Evolutionary conservation across 2,888 invertebrate species (phyloP).

Genomic region (Dysmachus trigonus): DNA sequence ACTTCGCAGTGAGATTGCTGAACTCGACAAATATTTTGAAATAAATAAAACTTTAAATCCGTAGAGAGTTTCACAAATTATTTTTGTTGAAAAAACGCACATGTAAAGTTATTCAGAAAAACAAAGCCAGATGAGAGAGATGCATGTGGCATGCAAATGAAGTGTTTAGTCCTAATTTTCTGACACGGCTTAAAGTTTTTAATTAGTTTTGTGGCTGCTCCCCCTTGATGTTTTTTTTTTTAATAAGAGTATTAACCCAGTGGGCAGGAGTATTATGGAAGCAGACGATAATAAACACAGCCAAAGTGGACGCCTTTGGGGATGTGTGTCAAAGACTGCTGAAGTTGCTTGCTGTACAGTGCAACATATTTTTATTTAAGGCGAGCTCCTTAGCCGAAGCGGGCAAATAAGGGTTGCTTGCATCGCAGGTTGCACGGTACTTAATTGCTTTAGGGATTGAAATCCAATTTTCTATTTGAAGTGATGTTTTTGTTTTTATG

Average conservation of each 20-base stretch:
- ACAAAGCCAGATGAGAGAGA: background rate
- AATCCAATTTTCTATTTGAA: background rate
- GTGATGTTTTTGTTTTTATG: background rate
- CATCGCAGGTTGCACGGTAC: background rate
- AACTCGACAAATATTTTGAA: background rate
- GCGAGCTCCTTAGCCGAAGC: background rate
- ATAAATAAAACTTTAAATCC: background rate
- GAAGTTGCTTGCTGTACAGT: background rate
- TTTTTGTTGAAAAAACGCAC: background rate
- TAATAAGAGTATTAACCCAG: background rate
- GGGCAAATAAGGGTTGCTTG: background rate
- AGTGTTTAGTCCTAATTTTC: constrained; percentile 20
- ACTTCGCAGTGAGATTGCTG: background rate
- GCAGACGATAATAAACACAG: background rate
- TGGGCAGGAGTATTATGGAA: too few species aligned
- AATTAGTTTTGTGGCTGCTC: constrained; percentile 28
- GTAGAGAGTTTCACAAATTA: background rate
- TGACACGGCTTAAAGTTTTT: constrained; percentile 9
- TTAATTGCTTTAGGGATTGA: background rate
- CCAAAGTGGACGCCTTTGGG: background rate
- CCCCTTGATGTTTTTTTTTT: background rate
- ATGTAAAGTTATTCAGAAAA: background rate
- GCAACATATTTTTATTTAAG: background rate
- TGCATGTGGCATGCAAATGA: constrained; percentile 13
- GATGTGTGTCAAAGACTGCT: background rate